Conservation (phyloP, 2,797 vertebrate species). For the Calcarius lapponicus region DNA sequence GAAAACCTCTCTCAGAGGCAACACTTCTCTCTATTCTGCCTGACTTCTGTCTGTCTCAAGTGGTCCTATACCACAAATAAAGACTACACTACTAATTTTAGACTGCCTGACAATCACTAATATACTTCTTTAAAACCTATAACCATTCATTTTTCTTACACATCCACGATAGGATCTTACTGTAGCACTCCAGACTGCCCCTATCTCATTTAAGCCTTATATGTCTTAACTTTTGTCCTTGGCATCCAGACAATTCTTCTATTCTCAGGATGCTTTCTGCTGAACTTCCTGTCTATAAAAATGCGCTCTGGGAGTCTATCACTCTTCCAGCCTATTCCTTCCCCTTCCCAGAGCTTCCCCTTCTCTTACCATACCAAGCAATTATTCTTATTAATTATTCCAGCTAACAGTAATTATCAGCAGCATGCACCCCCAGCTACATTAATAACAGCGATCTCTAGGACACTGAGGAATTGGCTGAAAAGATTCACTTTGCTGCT, state of each 20-base stretch:
- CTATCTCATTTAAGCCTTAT: constrained; percentile 49
- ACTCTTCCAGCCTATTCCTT: constrained; percentile 74
- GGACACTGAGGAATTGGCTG: constrained; percentile 77
- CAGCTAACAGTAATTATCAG: constrained; percentile 84
- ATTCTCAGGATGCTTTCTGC: constrained; percentile 75
- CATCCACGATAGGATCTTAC: not conserved
- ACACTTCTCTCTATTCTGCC: constrained; percentile 12
- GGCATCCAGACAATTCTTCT: constrained; percentile 74
- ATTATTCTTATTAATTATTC: constrained; percentile 86
- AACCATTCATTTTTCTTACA: not conserved
- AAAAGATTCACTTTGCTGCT: constrained; percentile 71
- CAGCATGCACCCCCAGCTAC: constrained; percentile 79
- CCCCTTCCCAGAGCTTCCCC: constrained; percentile 77
- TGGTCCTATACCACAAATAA: constrained; percentile 35
- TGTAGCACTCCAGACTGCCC: constrained; percentile 48
- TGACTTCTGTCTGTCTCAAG: constrained; percentile 26
- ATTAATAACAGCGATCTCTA: constrained; percentile 81
- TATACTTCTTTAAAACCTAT: not conserved
- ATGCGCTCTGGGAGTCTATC: constrained; percentile 74
- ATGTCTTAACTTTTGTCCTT: constrained; percentile 77
- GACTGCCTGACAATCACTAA: not conserved
- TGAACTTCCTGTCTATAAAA: constrained; percentile 79
- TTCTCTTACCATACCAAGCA: constrained; percentile 78
- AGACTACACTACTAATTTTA: constrained; percentile 13
- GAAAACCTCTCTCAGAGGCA: constrained; percentile 15